A percentile compares a stretch with the other conserved stretches of the same genome.
Evolutionary conservation across 2,888 invertebrate genomes (phyloP).

Genomic region (Ommatoiulus sabulosus): DNA sequence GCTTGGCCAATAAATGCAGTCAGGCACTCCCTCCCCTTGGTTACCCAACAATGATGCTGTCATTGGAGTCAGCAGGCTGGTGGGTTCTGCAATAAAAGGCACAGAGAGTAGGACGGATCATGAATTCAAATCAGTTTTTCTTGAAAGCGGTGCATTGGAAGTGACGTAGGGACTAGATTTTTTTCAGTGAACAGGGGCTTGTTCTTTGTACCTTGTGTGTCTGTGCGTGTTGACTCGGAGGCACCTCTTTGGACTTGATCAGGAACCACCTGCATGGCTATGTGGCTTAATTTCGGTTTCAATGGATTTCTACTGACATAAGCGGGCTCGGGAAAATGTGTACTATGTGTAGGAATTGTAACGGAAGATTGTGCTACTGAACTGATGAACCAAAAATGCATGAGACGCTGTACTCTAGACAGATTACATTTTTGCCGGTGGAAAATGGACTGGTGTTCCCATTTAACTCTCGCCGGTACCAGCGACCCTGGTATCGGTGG

Average conservation of each 20-base stretch:
- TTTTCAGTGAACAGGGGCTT: neutral
- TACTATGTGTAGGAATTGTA: neutral
- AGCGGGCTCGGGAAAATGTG: neutral
- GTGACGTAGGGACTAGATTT: constrained; percentile 14
- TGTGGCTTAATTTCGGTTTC: neutral
- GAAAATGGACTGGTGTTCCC: constrained; percentile 55
- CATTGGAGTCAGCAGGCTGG: neutral
- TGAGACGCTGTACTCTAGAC: constrained; percentile 46
- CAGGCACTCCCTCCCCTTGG: neutral
- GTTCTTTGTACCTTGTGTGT: constrained; percentile 10
- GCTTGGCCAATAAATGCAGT: neutral
- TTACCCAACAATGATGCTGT: constrained; percentile 23
- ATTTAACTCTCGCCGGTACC: constrained; percentile 54
- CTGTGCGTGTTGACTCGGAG: neutral
- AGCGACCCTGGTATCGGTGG: constrained; percentile 57
- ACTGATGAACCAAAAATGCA: neutral
- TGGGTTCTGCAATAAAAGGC: neutral
- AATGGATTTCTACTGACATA: neutral
- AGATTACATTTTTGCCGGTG: constrained; percentile 57
- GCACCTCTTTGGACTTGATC: neutral
- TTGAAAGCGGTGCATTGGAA: constrained; percentile 6
- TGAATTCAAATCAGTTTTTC: constrained; percentile 26
- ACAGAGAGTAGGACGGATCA: neutral
- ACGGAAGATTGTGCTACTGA: neutral
- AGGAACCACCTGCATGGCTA: neutral